phyloP scores from a whole-genome alignment of 1,140 invertebrate genomes.

The Macrocentrus cingulum region DNA sequence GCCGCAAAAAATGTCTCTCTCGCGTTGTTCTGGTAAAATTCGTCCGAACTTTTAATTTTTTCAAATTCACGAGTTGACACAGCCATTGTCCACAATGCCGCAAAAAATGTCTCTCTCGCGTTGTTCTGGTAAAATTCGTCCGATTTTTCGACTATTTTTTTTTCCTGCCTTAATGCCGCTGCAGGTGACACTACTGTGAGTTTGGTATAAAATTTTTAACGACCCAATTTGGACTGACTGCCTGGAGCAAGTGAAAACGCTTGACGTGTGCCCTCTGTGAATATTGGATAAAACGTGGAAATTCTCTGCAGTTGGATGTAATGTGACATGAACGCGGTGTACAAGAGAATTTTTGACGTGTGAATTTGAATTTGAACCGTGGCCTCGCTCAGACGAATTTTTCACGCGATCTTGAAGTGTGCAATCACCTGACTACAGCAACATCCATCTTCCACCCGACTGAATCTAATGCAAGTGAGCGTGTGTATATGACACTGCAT shows the following conservation, averaged over 20 bases:
- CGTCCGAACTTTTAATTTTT: no score
- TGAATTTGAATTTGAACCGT: neutral
- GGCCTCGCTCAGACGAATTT: slow-evolving; percentile 1
- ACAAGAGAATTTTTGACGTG: slow-evolving; percentile 1
- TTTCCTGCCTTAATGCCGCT: slow-evolving; percentile 4
- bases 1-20: no score
- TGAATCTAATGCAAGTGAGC: no score
- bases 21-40: no score
- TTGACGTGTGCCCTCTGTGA: slow-evolving; percentile 5
- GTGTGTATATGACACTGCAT: slow-evolving; percentile 4
- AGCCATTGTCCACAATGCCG: no score
- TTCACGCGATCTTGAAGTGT: slow-evolving; percentile 10
- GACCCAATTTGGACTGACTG: neutral
- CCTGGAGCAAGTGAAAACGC: neutral
- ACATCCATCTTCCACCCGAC: no score
- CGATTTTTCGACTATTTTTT: neutral
- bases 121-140: neutral
- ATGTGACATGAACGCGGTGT: slow-evolving; percentile 9
- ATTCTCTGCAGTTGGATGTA: neutral
- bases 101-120: no score
- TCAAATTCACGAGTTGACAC: no score
- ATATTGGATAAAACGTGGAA: slow-evolving; percentile 1
- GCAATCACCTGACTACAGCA: no score
- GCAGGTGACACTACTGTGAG: neutral
- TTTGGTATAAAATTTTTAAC: slow-evolving; percentile 10